A percentile compares a stretch with the other conserved stretches of the same genome.
Evolutionary conservation across 2,888 invertebrate genomes (phyloP).

Genomic region (Caenorhabditis macrosperma): DNA sequence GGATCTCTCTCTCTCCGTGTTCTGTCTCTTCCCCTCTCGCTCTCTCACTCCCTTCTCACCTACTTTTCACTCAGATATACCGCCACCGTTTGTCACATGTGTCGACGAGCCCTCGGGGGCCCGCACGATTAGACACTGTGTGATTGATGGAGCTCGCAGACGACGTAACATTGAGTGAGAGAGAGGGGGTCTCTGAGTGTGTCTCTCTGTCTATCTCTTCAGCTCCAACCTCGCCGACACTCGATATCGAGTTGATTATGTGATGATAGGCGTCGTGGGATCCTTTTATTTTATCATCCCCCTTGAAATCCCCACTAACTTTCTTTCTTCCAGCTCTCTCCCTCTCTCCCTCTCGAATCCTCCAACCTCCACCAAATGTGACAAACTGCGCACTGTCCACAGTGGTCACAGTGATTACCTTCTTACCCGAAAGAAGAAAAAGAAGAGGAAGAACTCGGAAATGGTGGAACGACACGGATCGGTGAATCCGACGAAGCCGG

Average conservation of each 20-base stretch:
- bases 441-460: constrained; percentile 1
- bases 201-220: neutral
- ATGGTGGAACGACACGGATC: constrained; percentile 43
- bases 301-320: too few relatives aligned
- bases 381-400: constrained; percentile 5
- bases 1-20: constrained; percentile 30
- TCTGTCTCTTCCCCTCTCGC: constrained; percentile 31
- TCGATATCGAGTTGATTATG: constrained; percentile 47
- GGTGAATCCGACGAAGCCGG: constrained; percentile 31
- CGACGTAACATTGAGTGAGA: constrained; percentile 36
- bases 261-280: constrained; percentile 15
- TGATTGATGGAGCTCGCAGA: constrained; percentile 27
- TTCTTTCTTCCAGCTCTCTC: neutral
- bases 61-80: constrained; percentile 20
- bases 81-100: constrained; percentile 51
- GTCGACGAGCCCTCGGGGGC: constrained; percentile 38
- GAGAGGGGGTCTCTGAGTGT: neutral
- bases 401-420: neutral
- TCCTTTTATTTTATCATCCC: neutral
- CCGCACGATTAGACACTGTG: constrained; percentile 41
- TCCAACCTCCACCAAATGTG: constrained; percentile 15
- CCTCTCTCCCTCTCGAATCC: neutral
- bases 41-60: constrained; percentile 24
- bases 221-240: constrained; percentile 2
- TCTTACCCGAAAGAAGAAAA: neutral